phyloP scores from a whole-genome alignment of 1,140 invertebrate species.

The Galleria mellonella region DNA sequence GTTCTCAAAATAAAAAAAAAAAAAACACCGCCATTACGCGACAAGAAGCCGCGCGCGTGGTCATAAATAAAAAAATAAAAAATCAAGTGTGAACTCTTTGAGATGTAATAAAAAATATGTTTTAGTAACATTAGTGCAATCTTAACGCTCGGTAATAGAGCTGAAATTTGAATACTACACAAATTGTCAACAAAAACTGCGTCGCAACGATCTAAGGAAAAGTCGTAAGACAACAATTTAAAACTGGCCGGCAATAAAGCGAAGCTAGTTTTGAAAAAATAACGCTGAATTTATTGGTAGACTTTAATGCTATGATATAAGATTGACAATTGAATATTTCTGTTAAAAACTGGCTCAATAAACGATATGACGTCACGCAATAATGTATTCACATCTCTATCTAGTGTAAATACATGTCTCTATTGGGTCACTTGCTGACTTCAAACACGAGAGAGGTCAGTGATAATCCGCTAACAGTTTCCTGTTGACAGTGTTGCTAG shows the following conservation, averaged over 20 bases:
- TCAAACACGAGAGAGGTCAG: no score
- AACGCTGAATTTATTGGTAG: no score
- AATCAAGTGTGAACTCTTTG: background rate
- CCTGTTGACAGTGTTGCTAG: no score
- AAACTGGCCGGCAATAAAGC: conserved; percentile 44
- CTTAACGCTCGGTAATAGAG: background rate
- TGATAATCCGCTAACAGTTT: no score
- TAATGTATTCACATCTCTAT: no score
- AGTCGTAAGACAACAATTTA: conserved; percentile 40
- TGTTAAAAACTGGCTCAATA: no score
- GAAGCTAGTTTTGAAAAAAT: conserved; percentile 25
- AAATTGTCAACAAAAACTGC: background rate
- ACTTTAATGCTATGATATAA: no score
- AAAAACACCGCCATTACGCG: background rate
- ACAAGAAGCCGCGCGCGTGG: background rate
- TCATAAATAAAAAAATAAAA: background rate
- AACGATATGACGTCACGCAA: no score
- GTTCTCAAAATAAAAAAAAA: conserved; percentile 1
- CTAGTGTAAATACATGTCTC: no score
- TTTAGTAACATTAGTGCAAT: no score
- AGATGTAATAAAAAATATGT: background rate
- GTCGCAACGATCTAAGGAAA: conserved; percentile 7
- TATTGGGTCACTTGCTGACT: no score
- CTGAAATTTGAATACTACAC: background rate
- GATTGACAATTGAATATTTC: no score